phyloP scores from a whole-genome alignment of 2,888 invertebrate genomes.

The Euplexia lucipara region DNA sequence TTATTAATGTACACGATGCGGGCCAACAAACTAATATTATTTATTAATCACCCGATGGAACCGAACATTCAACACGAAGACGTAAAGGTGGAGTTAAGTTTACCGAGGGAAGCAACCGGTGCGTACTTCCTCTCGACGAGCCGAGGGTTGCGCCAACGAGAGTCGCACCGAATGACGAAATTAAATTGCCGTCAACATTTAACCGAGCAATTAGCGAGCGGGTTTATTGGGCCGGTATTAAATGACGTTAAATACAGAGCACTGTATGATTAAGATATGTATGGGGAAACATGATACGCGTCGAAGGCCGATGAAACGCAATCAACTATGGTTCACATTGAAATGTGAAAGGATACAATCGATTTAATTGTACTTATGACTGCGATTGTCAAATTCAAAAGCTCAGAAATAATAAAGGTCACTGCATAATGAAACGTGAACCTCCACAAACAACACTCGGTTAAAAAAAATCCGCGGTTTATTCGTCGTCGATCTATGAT shows the following conservation, averaged over 20 bases:
- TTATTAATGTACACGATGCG: conserved; percentile 78
- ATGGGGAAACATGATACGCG: conserved; percentile 74
- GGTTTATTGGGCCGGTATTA: conserved; percentile 75
- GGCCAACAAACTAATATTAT: conserved; percentile 74
- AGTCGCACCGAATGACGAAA: conserved; percentile 69
- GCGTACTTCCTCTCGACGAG: conserved; percentile 75
- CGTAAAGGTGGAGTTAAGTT: conserved; percentile 57
- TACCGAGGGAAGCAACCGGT: conserved; percentile 75
- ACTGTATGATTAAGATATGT: conserved; percentile 70
- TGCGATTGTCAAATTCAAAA: conserved; percentile 57
- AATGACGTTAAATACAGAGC: conserved; percentile 71
- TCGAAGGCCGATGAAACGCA: conserved; percentile 70
- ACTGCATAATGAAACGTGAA: conserved; percentile 38
- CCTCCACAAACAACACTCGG: conserved; percentile 15
- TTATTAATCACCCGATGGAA: conserved; percentile 78
- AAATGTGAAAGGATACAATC: conserved; percentile 75
- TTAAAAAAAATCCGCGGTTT: conserved; percentile 22
- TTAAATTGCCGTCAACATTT: conserved; percentile 78
- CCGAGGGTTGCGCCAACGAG: conserved; percentile 65
- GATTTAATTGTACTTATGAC: conserved; percentile 63
- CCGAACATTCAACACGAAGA: conserved; percentile 65
- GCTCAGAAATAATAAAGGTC: conserved; percentile 47
- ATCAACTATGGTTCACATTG: conserved; percentile 68
- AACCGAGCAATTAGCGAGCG: conserved; percentile 76
- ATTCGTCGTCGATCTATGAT: conserved; percentile 42